Evolutionary conservation across 2,113 vertebrate species (phyloP).

Genomic region (Cnemophilus loriae): DNA sequence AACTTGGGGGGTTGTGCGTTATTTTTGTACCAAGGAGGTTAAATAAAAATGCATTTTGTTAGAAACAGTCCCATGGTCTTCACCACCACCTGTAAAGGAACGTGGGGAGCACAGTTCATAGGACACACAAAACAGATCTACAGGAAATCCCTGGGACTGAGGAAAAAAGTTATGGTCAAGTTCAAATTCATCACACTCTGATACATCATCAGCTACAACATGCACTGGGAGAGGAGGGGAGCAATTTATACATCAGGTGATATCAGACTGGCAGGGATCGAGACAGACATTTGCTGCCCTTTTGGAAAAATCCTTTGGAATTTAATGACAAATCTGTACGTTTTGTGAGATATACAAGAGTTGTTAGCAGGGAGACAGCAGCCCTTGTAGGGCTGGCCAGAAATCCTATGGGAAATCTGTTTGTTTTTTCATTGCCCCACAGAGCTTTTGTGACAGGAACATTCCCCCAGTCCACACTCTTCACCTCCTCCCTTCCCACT

Average conservation of each 20-base stretch:
- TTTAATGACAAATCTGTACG: neutral
- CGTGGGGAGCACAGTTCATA: neutral
- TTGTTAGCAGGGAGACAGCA: neutral
- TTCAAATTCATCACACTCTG: neutral
- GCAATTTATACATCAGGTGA: neutral
- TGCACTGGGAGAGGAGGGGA: neutral
- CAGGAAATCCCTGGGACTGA: neutral
- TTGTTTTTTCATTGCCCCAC: neutral
- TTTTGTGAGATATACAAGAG: neutral
- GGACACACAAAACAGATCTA: neutral
- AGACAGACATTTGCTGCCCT: neutral
- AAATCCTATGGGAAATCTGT: neutral
- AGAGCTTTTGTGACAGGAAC: neutral
- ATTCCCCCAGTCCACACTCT: neutral
- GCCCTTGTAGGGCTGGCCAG: neutral
- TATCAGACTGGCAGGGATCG: neutral
- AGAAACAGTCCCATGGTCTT: neutral
- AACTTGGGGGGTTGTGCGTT: neutral
- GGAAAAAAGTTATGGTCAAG: neutral
- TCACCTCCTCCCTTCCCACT: neutral
- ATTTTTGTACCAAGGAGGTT: neutral
- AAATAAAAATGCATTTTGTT: neutral
- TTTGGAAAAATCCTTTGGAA: constrained; percentile 34
- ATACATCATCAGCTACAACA: neutral
- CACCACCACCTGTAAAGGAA: constrained; percentile 47